Conservation (phyloP, 2,113 vertebrate species). For the Semicossyphus pulcher region DNA sequence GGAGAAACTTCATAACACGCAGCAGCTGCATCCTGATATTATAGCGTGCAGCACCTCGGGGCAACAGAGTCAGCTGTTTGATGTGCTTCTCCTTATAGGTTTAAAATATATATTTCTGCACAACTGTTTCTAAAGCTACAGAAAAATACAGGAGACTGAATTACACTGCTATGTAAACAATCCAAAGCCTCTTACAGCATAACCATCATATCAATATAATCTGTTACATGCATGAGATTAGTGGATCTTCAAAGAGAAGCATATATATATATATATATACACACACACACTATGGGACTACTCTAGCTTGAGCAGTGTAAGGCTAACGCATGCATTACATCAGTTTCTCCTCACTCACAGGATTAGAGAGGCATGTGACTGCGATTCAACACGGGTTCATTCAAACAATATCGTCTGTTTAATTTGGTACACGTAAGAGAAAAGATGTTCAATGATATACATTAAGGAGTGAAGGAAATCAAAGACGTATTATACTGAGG, state of each 20-base stretch:
- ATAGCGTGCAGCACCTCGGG: not conserved
- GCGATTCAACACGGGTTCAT: constrained; percentile 1
- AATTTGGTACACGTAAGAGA: not conserved
- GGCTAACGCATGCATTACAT: constrained; percentile 40
- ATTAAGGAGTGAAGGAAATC: not conserved
- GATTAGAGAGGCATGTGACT: constrained; percentile 35
- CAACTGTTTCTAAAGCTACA: not conserved
- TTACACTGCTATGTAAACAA: not conserved
- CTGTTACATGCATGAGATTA: constrained; percentile 48
- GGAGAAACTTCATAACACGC: constrained; percentile 1
- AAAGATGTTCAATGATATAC: not conserved
- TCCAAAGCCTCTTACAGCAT: constrained; percentile 47
- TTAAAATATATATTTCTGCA: constrained; percentile 3
- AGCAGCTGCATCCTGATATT: constrained; percentile 21
- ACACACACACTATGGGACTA: not conserved
- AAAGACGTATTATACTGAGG: not conserved
- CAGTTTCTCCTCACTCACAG: constrained; percentile 11
- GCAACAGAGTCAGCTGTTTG: constrained; percentile 20
- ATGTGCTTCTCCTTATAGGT: constrained; percentile 11
- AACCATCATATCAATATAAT: constrained; percentile 35
- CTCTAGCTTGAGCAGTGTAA: constrained; percentile 8
- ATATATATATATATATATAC: not conserved
- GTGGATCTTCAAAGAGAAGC: constrained; percentile 1
- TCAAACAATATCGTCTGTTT: constrained; percentile 1
- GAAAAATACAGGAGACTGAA: not conserved